Base-by-base conservation (phyloP, 2,797 vertebrate species). In the Sebastes cheni region DNA sequence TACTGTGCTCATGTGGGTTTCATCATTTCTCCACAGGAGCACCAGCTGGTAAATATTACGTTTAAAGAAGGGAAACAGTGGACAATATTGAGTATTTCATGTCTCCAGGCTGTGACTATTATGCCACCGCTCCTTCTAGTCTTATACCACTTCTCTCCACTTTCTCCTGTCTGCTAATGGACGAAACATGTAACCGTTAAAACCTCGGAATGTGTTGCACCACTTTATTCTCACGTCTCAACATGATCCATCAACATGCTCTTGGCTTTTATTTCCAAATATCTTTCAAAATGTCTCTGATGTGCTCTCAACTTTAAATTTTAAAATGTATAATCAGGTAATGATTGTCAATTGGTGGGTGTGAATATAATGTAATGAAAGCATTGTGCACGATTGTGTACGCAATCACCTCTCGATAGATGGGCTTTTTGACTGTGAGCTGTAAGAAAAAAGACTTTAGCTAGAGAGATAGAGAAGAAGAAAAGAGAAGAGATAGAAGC, bases 31-130 rank as follows among this genome's bases (percentile, higher is more conserved):
- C 32, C 65, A 56, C 34, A 76, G 65, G 77, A 83, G 61, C 67
- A 64, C 23, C 80, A 87, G 79, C 74, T 84, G 85, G 69, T 73
- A 81, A 79, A 68, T 74, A 79, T 82, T 29, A 81, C 46, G n/a
- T 62, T 56, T 7, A 50, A 59, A 29, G 70, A 78, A 78, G 61
- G 60, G 30, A 77, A 79, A 69, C 50, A 3, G 14, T 22, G 67
- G 23, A 79, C 65, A 72, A 54, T 23, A 68, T 4, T 42, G 42
- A 78, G 25, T 42, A 30, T 81, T 62, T 58, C 36, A 36, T 62
- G 66, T 81, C 59, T 87, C 34, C 14, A 54, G 59, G 42, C 74
- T 79, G 23, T 16, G 16, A 25, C 29, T 11, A 18, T 18, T 25
- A 25, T 46, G 65, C 39, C 25, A 42, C 27, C 23, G 11, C n/a